Evolutionary conservation across 2,888 invertebrate genomes (phyloP), one percentile per base, ranked within the genome.

Genomic region (Drosophila nr. perissopoda): DNA sequence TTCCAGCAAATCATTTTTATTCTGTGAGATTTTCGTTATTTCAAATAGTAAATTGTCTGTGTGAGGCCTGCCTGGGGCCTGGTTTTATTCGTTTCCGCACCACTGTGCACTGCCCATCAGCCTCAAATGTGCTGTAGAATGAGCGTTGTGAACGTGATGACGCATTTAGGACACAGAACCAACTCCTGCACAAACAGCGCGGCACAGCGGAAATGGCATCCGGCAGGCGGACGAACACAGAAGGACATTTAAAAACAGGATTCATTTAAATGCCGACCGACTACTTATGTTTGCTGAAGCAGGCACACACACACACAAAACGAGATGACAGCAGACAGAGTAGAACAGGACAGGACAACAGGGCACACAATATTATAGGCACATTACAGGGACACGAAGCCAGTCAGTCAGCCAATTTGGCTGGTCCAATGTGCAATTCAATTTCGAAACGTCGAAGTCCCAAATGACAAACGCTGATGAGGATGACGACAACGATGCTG

Each of bases 401-500:
- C 8, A 21, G 36, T 42, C 74, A 69, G 70, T 42, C 74, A 66
- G 70, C 66, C 79, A 70, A 70, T 70, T 61, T 76, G 52, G 29
- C 68, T 65, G 68, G 68, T 79, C 60, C 63, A 65, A 73, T 81
- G 70, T 74, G 68, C 70, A 85, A 85, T 85, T 85, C 82, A 85
- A 85, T 85, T 89, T 83, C 61, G 62, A 68, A 72, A 81, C 68
- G 34, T 51, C 56, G 57, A 62, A 79, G 34, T 64, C 59, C 61
- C 64, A 76, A 83, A 76, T 83, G 83, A 76, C 74, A 74, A 46
- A 68, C 67, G 31, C 38, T 64, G 64, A 52, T 63, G 66, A 64
- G 71, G 18, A 36, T 16, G 21, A 62, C 64, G 25, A 40, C 29
- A n/a, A 25, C 48, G 40, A 25, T 27, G 46, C 59, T 49, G 46